Evolutionary conservation across 2,113 vertebrate species (phyloP), one percentile per base, ranked within the genome.

Genomic region (Leptodactylus fuscus): DNA sequence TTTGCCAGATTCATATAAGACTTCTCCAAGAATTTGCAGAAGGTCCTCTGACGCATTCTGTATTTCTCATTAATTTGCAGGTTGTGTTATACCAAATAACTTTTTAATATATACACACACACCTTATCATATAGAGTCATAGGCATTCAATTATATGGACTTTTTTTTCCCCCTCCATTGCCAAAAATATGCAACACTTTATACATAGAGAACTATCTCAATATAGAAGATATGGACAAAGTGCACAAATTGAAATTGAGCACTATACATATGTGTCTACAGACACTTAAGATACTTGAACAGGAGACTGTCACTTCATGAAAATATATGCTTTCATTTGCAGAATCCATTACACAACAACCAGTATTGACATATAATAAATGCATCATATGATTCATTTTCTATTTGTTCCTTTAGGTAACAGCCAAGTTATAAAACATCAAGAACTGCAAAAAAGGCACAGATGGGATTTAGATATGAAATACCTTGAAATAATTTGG

Each of bases 141-240:
- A n/a, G n/a, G n/a, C n/a, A n/a, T n/a, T n/a, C n/a, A 44, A 65
- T 32, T 32, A 65, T 44, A 9, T 24, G 10, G 29, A 71, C 22
- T 53, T 10, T n/a, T 82, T 55, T 73, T 73, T 0, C 36, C 53
- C 24, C 8, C 32, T 82, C 32, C 41, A 82, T n/a, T n/a, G n/a
- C n/a, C 81, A 82, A 82, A 82, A 82, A 82, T 82, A 82, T 44
- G n/a, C 69, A 82, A 53, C 49, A 53, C 34, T 71, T 53, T 73
- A 73, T 82, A 82, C 36, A 82, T n/a, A 58, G 1, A 58, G n/a
- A 67, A n/a, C 73, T 74, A 41, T 55, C 55, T 41, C 69, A 41
- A 27, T 48, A 38, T 69, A 79, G 55, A 22, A 79, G 36, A 51
- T 16, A 67, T 81, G 53, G 46, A 73, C 67, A 73, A 73, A 73